Evolutionary conservation across 2,888 invertebrate genomes (phyloP).

Genomic region (Petrolisthes manimaculis): DNA sequence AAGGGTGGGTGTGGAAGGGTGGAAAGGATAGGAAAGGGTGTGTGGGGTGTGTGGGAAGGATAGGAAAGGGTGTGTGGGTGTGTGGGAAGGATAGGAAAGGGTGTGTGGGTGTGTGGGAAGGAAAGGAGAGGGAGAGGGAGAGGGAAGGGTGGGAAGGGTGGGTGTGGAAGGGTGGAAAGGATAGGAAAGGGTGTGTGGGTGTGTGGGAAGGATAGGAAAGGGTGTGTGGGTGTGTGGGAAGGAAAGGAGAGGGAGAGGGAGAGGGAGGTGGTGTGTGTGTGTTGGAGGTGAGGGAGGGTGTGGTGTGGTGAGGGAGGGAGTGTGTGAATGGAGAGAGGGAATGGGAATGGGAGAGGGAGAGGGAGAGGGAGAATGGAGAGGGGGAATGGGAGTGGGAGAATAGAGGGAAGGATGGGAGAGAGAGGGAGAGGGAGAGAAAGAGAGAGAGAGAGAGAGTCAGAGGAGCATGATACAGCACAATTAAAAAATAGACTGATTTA

Average conservation of each 20-base stretch:
- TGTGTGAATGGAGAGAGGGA: neutral
- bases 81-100: no score
- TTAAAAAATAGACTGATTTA: neutral
- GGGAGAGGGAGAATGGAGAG: neutral
- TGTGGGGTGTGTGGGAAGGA: neutral
- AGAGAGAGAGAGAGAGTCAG: neutral
- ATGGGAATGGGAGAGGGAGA: neutral
- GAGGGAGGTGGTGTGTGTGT: no score
- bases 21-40: neutral
- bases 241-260: neutral
- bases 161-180: neutral
- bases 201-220: neutral
- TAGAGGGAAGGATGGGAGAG: neutral
- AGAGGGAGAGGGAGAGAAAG: conserved; percentile 2
- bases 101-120: neutral
- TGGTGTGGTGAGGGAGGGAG: neutral
- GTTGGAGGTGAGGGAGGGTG: neutral
- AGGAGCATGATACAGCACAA: conserved; percentile 4
- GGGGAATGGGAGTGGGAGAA: neutral
- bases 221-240: neutral
- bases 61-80: no score
- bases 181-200: neutral
- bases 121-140: neutral
- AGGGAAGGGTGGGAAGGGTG: no score
- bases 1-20: neutral